Percentiles rank a stretch among this genome's conserved stretches.
Evolutionary conservation across 2,888 invertebrate genomes (phyloP).

Genomic region (Gymnosoma rotundatum): DNA sequence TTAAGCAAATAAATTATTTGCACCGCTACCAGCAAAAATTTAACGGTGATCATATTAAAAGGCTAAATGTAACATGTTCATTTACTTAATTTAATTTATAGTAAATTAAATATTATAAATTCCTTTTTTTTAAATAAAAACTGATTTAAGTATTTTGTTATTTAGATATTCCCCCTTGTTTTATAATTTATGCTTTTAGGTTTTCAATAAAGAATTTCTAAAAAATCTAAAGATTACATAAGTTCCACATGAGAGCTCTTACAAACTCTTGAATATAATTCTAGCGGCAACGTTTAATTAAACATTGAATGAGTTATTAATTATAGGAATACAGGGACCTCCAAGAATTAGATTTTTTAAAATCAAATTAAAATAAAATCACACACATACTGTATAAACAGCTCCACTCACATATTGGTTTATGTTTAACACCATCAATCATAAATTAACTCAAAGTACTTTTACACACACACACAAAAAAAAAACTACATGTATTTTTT

Average conservation of each 20-base stretch:
- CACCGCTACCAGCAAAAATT: neutral
- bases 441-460: neutral
- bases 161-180: slow-evolving; percentile 3
- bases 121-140: neutral
- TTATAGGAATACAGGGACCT: neutral
- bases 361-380: neutral
- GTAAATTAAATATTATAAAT: neutral
- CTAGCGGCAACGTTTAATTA: slow-evolving; percentile 9
- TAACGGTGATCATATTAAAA: neutral
- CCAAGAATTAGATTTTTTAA: neutral
- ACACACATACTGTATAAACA: slow-evolving; percentile 33
- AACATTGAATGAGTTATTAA: neutral
- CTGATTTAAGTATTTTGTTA: slow-evolving; percentile 25
- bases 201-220: neutral
- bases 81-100: neutral
- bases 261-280: neutral
- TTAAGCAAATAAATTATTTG: slow-evolving; percentile 13
- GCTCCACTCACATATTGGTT: neutral
- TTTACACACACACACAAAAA: no score
- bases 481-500: neutral
- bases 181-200: slow-evolving; percentile 31
- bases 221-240: neutral
- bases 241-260: slow-evolving; percentile 47
- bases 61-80: slow-evolving; percentile 17
- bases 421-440: slow-evolving; percentile 33